Evolutionary conservation across 2,797 vertebrate species (phyloP), one percentile per base, ranked within the genome.

Genomic region (Clarias pachynema): DNA sequence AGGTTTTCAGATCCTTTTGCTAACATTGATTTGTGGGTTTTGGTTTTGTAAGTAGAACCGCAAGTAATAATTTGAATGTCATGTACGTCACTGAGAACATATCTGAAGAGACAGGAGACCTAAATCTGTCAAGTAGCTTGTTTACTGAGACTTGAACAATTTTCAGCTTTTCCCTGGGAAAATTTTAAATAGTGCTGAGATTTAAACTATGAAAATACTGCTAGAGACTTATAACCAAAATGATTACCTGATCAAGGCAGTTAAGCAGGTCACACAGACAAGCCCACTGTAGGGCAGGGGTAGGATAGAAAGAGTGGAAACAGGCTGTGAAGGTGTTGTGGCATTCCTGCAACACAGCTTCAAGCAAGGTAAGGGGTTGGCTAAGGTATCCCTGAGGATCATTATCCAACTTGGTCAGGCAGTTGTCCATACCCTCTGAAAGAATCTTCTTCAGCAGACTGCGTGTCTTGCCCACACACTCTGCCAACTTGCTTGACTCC

Each of bases 261-360:
- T 99, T 99, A 70, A 99, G 96, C 85, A 99, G 94, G 90, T 99
- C 98, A 86, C 98, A 99, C 75, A 99, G 97, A 88, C 98, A 99
- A 5, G 98, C 98, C 98, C 98, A 99, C 91, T 99, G 98, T 70
- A 99, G 94, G 59, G 97, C 96, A 0, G 98, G 98, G 0, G 98
- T 99, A 16, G 98, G 98, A 90, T 99, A 99, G 94, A 99, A 99
- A 1, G 98, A 98, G 90, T 99, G 98, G 91, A 99, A 99, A 92
- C 98, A 99, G 89, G 97, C 97, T 7, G 98, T 99, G 90, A 99
- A 99, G 3, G 98, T 99, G 93, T 98, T 99, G 91, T 99, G 98
- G 88, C 98, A 99, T 88, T 99, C 98, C 90, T 99, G 98, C 89
- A 99, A 96, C 84, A 99, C 98, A 14, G 98, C 97, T 91, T 99